Evolutionary conservation across 2,888 invertebrate genomes (phyloP), one percentile per base, ranked within the genome.

Genomic region (Ornithoptera priamus): DNA sequence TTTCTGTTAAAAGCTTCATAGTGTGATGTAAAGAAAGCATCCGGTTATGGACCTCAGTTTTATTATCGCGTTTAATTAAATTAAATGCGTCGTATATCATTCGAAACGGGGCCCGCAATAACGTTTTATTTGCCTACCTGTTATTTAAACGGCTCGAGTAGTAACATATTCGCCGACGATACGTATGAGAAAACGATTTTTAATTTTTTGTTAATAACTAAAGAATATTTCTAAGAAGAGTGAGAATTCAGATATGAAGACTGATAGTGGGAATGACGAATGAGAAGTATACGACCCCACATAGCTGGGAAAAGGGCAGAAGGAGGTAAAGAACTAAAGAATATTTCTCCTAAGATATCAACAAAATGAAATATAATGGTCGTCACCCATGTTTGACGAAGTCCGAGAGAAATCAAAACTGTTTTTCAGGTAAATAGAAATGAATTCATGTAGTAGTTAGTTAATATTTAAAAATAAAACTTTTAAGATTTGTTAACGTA

Each of bases 41-140:
- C 53, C 57, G 46, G 36, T 62, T 59, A 59, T 65, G 62, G 62
- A 12, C 39, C 39, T 50, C 59, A 24, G 30, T 30, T 67, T 70
- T 67, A 67, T 63, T 66, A 59, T 59, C n/a, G 66, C 67, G 59
- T 50, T 70, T 70, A 70, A 70, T 67, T 70, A 59, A 70, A 70
- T 70, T 66, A 70, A 69, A 70, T 63, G 46, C 53, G 36, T 20
- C 59, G 53, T 70, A 70, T 67, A 63, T 70, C 70, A 70, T 70
- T 70, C 63, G 50, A 39, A 67, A 67, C 59, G 70, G 66, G 50
- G 30, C 22, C 62, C 22, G 58, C 39, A 66, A 66, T 63, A 62
- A 66, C 58, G 62, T 65, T 67, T 63, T 59, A 70, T 67, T 70
- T 63, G 62, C 59, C 24, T 56, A 67, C 62, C 60, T 24, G 42